Evolutionary conservation across 2,797 vertebrate species (phyloP).

Genomic region (Chelidonichthys spinosus): DNA sequence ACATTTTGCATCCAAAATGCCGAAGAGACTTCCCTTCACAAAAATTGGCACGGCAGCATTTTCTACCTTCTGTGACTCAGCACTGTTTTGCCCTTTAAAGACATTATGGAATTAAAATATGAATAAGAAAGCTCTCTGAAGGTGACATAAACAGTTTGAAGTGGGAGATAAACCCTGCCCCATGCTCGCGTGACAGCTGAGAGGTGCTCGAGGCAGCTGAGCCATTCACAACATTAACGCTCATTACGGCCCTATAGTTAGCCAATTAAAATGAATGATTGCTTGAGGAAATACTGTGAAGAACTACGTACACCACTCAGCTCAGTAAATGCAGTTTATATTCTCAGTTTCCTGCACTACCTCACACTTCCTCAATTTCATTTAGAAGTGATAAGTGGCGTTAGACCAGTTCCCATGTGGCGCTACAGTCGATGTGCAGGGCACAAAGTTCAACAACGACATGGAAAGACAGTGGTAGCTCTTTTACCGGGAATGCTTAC

Average conservation of each 20-base stretch:
- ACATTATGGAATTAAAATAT: conserved; percentile 42
- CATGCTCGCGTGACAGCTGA: conserved; percentile 38
- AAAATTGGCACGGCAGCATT: conserved; percentile 18
- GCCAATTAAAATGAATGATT: conserved; percentile 61
- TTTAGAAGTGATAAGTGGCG: conserved; percentile 47
- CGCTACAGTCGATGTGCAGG: neutral
- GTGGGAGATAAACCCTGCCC: conserved; percentile 45
- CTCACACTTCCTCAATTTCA: conserved; percentile 41
- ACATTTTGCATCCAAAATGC: neutral
- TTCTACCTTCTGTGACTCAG: conserved; percentile 19
- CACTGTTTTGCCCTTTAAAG: conserved; percentile 36
- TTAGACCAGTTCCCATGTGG: conserved; percentile 13
- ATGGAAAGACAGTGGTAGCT: conserved; percentile 3
- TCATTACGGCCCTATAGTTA: conserved; percentile 55
- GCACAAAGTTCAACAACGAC: conserved; percentile 2
- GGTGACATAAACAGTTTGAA: conserved; percentile 62
- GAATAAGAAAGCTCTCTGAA: conserved; percentile 44
- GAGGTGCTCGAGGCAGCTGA: conserved; percentile 43
- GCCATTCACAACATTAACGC: conserved; percentile 53
- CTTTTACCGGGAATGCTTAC: neutral
- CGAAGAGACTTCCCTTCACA: neutral
- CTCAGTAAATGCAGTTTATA: conserved; percentile 41
- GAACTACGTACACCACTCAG: conserved; percentile 22
- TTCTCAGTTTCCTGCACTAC: conserved; percentile 26
- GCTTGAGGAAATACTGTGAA: conserved; percentile 45